A percentile compares a stretch with the other conserved stretches of the same genome.
These are phyloP conservation scores for Ctenochaetus hawaiiensis DNA, from an alignment of 2,797 vertebrate genomes.

Conservation along the genomic window DNA sequence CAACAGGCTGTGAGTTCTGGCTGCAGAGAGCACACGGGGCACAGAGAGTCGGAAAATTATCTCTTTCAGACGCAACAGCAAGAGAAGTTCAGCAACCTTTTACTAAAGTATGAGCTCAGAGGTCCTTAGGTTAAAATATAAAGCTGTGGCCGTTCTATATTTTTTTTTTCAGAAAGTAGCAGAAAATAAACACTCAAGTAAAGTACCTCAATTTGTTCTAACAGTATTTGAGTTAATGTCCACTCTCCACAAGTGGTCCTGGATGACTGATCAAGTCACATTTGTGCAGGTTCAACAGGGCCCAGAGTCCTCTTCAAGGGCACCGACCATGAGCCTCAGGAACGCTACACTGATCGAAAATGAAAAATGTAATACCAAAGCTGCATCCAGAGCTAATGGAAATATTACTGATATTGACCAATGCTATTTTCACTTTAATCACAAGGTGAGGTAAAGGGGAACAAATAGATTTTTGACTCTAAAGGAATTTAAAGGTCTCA, in stretches of 20 bases:
- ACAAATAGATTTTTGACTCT: too few species aligned
- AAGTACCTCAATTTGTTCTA: too few species aligned
- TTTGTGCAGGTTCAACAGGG: too few species aligned
- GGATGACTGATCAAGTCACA: too few species aligned
- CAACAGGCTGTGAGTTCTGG: constrained; percentile 28
- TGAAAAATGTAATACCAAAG: not conserved
- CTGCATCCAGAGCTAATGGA: not conserved
- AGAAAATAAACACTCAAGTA: too few species aligned
- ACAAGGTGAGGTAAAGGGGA: too few species aligned
- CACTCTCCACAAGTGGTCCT: too few species aligned
- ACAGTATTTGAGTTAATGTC: too few species aligned
- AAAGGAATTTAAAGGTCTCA: too few species aligned
- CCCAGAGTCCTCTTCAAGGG: too few species aligned
- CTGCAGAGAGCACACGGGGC: constrained; percentile 32
- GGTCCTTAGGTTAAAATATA: not conserved
- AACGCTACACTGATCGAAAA: constrained; percentile 29
- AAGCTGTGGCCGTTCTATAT: not conserved
- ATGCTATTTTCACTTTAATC: too few species aligned
- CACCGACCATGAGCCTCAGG: constrained; percentile 19
- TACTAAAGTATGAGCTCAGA: not conserved
- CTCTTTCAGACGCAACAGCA: constrained; percentile 14
- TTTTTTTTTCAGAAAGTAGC: not conserved
- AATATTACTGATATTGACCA: not conserved
- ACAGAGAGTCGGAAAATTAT: constrained; percentile 28
- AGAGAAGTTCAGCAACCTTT: constrained; percentile 32